Evolutionary conservation across 2,888 invertebrate species (phyloP).

Genomic region (Melipona beecheii): DNA sequence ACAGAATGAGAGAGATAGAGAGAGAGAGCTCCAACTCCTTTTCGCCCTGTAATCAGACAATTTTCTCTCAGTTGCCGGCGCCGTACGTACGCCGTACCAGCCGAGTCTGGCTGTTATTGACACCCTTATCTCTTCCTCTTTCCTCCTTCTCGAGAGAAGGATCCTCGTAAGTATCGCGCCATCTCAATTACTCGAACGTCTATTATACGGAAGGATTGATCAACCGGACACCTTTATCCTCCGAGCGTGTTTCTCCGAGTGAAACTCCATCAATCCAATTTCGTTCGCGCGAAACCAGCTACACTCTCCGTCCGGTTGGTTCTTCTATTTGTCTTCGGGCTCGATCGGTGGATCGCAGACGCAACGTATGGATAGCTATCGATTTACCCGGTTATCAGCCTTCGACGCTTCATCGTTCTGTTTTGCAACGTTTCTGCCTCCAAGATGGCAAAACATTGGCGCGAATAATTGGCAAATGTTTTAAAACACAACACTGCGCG

Average conservation of each 20-base stretch:
- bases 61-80: conserved; percentile 32
- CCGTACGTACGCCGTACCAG: not conserved
- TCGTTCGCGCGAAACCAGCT: not conserved
- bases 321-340: conserved; percentile 33
- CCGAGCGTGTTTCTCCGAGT: conserved; percentile 18
- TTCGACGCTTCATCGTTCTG: no score
- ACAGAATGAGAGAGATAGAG: not conserved
- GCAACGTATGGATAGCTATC: conserved; percentile 10
- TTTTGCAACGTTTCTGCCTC: not conserved
- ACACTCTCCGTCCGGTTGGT: conserved; percentile 8
- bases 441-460: not conserved
- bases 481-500: not conserved
- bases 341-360: not conserved
- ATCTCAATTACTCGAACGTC: conserved; percentile 48
- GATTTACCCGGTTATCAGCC: conserved; percentile 14
- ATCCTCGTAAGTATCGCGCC: not conserved
- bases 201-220: conserved; percentile 38
- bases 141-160: not conserved
- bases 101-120: conserved; percentile 29
- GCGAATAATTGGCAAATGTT: not conserved
- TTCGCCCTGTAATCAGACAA: conserved; percentile 37
- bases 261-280: conserved; percentile 38
- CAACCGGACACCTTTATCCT: conserved; percentile 43
- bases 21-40: not conserved
- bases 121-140: conserved; percentile 35